Base-by-base conservation (phyloP, 1,140 invertebrate genomes). In the Delia radicum region DNA sequence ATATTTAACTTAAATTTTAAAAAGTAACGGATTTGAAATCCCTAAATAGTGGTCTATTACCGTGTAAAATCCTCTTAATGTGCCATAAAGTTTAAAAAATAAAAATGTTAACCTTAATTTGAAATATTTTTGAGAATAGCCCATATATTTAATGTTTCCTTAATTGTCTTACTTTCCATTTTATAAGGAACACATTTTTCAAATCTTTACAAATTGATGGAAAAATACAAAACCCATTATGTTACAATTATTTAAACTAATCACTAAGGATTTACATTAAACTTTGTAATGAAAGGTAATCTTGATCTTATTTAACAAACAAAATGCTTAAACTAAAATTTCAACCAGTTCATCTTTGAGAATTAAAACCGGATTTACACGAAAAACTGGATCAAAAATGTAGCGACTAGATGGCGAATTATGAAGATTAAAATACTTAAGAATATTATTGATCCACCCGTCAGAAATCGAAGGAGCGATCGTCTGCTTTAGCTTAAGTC, bases 401-500 rank as follows among this genome's bases (percentile, higher is more conserved):
- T 10, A 10, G 33, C 1, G 8, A 2, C 8, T 37, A 7, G 33
- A 10, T 37, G 13, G 33, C 13, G 1, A 10, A 63, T 27, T 27
- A 27, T 63, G 62, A 24, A 63, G 62, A 63, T 24, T 63, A 63
- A 24, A 63, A 63, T 63, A 4, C 4, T 33, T 67, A 21, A 15
- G 15, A 18, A 67, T 18, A 8, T 24, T 21, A 7, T 69, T 69
- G 65, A 69, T 69, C 29, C 65, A 69, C n/a, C 65, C 29, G 65
- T 37, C 37, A 69, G 29, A 27, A 69, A 69, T 69, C 29, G 65
- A 69, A 69, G 65, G 29, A 69, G 65, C 65, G 65, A 37, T 28
- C 65, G 18, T 37, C 29, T 69, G 29, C 65, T 69, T 69, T 69
- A 33, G 65, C 65, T 69, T 69, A 69, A 69, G 65, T 37, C 65